A percentile compares a stretch with the other conserved stretches of the same genome.
phyloP scores from a whole-genome alignment of 2,888 invertebrate genomes.

The Leptopilina syphax region DNA sequence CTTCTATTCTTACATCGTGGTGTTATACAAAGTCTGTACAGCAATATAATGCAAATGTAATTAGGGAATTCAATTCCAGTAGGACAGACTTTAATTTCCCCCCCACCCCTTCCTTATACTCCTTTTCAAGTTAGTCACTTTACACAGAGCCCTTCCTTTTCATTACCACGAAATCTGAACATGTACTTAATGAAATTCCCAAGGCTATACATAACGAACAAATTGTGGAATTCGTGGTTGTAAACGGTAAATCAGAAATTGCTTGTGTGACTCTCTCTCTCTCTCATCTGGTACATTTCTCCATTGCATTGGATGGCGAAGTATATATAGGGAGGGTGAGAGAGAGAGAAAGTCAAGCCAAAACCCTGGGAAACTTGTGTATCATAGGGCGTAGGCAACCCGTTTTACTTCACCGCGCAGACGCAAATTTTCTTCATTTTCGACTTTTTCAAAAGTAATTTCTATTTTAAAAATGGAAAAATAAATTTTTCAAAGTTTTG shows the following conservation, averaged over 20 bases:
- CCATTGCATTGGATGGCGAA: neutral
- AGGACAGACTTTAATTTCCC: slow-evolving; percentile 7
- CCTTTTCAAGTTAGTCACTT: no score
- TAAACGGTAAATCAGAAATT: slow-evolving; percentile 24
- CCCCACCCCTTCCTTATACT: no score
- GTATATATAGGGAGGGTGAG: neutral
- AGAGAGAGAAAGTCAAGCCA: neutral
- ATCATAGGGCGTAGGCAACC: slow-evolving; percentile 15
- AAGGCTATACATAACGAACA: neutral
- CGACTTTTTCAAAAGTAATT: neutral
- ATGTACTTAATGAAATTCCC: slow-evolving; percentile 29
- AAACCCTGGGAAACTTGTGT: slow-evolving; percentile 39
- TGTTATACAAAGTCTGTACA: neutral
- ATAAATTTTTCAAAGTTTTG: no score
- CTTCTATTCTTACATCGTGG: neutral
- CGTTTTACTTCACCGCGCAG: neutral
- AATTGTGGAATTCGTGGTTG: slow-evolving; percentile 26
- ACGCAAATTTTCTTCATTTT: slow-evolving; percentile 3
- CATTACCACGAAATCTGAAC: neutral
- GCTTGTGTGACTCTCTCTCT: slow-evolving; percentile 4
- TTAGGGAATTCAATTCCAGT: neutral
- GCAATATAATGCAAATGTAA: slow-evolving; percentile 11
- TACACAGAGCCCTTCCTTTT: no score
- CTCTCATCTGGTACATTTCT: neutral
- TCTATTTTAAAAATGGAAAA: neutral